Evolutionary conservation across 2,888 invertebrate species (phyloP).

Genomic region (Cataglyphis cursor): DNA sequence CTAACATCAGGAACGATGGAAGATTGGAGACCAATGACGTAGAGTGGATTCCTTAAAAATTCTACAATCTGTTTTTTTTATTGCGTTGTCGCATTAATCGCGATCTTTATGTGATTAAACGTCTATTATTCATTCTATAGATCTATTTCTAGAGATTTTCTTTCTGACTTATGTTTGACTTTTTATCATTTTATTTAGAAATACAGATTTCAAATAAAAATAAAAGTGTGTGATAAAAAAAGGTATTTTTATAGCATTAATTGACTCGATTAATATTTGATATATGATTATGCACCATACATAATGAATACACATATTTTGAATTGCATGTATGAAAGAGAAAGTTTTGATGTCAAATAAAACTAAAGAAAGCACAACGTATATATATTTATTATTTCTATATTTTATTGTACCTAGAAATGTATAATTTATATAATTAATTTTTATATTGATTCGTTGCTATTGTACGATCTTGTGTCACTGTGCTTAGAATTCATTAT

Average conservation of each 20-base stretch:
- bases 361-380: slow-evolving; percentile 6
- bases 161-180: slow-evolving; percentile 1
- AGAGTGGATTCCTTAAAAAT: slow-evolving; percentile 85
- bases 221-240: background rate
- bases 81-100: background rate
- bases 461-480: background rate
- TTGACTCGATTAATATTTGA: background rate
- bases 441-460: background rate
- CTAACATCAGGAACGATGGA: slow-evolving; percentile 59
- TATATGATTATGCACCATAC: background rate
- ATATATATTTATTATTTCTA: slow-evolving; percentile 9
- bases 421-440: background rate
- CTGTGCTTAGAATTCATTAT: background rate
- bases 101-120: background rate
- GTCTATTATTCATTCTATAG: background rate
- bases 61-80: background rate
- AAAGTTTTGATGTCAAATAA: slow-evolving; percentile 23
- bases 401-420: background rate
- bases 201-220: background rate
- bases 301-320: background rate
- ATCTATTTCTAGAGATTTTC: background rate
- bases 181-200: background rate
- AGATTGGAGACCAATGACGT: slow-evolving; percentile 84
- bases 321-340: background rate
- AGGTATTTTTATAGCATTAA: background rate